Conservation (phyloP, 2,888 invertebrate genomes). For the Acleris literana region DNA sequence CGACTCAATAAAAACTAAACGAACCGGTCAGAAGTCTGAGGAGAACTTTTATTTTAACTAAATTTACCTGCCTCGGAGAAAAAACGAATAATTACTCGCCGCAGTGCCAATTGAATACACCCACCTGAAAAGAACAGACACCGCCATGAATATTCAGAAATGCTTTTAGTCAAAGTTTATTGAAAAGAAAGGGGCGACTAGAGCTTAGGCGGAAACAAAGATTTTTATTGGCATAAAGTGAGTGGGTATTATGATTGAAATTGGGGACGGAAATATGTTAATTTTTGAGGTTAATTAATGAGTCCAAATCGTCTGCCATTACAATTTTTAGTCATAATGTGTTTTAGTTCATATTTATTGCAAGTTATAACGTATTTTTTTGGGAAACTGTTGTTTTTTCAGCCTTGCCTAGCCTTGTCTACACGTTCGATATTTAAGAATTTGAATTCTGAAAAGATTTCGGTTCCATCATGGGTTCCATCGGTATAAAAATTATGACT, state of each 20-base stretch:
- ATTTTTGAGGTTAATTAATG: not conserved
- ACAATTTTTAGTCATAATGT: too few species aligned
- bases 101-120: conserved; percentile 66
- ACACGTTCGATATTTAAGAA: too few species aligned
- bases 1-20: conserved; percentile 51
- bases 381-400: too few species aligned
- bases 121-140: conserved; percentile 79
- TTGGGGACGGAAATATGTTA: not conserved
- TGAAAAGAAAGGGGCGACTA: conserved; percentile 63
- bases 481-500: too few species aligned
- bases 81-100: conserved; percentile 58
- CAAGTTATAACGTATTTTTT: too few species aligned
- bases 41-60: conserved; percentile 56
- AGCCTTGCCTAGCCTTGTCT: too few species aligned
- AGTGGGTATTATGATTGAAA: conserved; percentile 8
- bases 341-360: too few species aligned
- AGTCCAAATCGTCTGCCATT: too few species aligned
- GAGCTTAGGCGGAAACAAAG: conserved; percentile 33
- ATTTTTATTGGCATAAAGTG: conserved; percentile 18
- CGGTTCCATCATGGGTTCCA: too few species aligned
- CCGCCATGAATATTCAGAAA: conserved; percentile 79
- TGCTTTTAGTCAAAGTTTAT: conserved; percentile 76
- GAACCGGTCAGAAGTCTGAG: conserved; percentile 42
- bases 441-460: too few species aligned
- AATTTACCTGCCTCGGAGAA: conserved; percentile 51